phyloP scores from a whole-genome alignment of 2,797 vertebrate species.

The Iguana delicatissima region DNA sequence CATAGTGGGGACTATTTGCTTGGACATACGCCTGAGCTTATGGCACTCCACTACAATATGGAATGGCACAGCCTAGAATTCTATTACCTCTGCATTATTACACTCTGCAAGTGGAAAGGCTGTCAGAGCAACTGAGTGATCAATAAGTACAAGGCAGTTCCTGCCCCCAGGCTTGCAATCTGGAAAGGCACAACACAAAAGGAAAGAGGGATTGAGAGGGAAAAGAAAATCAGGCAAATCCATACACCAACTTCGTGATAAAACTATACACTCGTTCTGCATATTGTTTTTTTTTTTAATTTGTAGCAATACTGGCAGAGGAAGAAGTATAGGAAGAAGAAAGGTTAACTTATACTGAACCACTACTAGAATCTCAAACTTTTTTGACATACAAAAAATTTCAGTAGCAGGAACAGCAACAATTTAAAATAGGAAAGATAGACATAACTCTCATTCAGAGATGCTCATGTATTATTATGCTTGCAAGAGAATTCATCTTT shows the following conservation, averaged over 20 bases:
- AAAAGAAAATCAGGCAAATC: neutral
- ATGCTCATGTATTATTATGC: neutral
- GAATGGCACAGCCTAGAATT: neutral
- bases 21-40: neutral
- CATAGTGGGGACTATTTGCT: neutral
- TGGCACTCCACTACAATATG: neutral
- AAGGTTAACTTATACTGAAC: neutral
- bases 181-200: neutral
- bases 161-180: neutral
- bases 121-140: neutral
- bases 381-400: neutral
- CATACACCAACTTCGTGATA: neutral
- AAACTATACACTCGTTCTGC: neutral
- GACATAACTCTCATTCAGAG: neutral
- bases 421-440: constrained; percentile 6
- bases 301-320: too few relatives aligned
- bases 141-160: neutral
- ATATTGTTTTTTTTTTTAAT: too few relatives aligned
- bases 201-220: neutral
- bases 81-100: neutral
- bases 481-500: neutral
- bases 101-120: neutral
- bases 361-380: neutral
- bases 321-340: neutral
- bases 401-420: neutral